Percentiles rank a stretch among this genome's conserved stretches.
These are phyloP conservation scores for Proctacanthus coquilletti DNA, from an alignment of 1,140 invertebrate species.

Conservation along the genomic window DNA sequence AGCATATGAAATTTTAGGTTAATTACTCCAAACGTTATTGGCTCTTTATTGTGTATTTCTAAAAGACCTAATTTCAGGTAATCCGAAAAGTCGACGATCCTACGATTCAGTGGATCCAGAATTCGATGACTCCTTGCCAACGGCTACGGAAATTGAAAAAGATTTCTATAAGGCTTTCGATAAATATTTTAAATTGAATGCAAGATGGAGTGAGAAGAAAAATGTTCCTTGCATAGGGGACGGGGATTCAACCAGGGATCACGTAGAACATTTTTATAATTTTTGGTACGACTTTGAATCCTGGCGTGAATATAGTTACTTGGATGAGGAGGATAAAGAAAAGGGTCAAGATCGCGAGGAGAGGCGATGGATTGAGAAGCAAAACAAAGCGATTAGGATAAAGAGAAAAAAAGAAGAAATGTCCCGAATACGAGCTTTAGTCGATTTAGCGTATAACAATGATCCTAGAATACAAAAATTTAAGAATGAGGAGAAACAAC, in stretches of 20 bases:
- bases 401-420: slow-evolving; percentile 96
- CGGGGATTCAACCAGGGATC: slow-evolving; percentile 46
- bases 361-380: slow-evolving; percentile 93
- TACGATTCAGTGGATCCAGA: slow-evolving; percentile 94
- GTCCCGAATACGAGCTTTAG: slow-evolving; percentile 69
- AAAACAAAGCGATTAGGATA: slow-evolving; percentile 80
- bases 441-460: slow-evolving; percentile 85
- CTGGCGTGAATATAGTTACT: slow-evolving; percentile 97
- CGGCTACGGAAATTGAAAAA: slow-evolving; percentile 55
- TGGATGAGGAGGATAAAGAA: slow-evolving; percentile 97
- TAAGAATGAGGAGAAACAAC: slow-evolving; percentile 87
- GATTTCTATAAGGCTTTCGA: slow-evolving; percentile 69
- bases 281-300: slow-evolving; percentile 98
- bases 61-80: slow-evolving; percentile 50
- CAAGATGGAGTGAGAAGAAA: slow-evolving; percentile 80
- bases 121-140: slow-evolving; percentile 81
- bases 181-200: slow-evolving; percentile 73
- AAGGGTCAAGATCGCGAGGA: slow-evolving; percentile 92
- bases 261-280: slow-evolving; percentile 73
- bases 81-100: slow-evolving; percentile 60
- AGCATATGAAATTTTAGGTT: slow-evolving; percentile 60
- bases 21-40: neutral
- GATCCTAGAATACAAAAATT: slow-evolving; percentile 87
- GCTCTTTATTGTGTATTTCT: neutral
- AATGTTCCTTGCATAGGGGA: slow-evolving; percentile 77